Conservation (phyloP, 1,140 invertebrate genomes). For the Drosophila asahinai region DNA sequence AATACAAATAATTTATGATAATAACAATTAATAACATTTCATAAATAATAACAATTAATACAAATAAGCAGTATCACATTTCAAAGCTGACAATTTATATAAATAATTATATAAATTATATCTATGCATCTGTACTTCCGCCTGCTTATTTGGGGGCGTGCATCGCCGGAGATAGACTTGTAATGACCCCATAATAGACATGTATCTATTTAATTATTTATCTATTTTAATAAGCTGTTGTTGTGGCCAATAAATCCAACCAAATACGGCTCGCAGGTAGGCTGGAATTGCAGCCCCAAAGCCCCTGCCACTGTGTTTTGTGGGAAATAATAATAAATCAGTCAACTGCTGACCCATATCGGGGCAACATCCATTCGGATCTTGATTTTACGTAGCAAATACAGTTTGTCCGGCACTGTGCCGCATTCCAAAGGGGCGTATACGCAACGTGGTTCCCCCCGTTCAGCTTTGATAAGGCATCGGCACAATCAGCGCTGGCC, state of each 20-base stretch:
- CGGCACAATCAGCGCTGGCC: constrained; percentile 19
- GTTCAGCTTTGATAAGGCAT: constrained; percentile 5
- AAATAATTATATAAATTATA: too few relatives aligned
- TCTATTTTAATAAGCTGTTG: not conserved
- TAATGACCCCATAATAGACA: not conserved
- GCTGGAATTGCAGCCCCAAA: constrained; percentile 8
- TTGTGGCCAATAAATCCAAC: not conserved
- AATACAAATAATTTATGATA: too few relatives aligned
- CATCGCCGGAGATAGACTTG: not conserved
- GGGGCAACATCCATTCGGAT: not conserved
- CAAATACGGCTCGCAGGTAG: not conserved
- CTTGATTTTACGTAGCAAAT: constrained; percentile 15
- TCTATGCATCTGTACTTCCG: not conserved
- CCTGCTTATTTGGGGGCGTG: constrained; percentile 1
- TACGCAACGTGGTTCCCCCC: constrained; percentile 17
- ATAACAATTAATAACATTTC: too few relatives aligned
- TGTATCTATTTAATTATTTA: not conserved
- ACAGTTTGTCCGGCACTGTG: constrained; percentile 40
- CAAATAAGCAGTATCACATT: not conserved
- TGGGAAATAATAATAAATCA: constrained; percentile 27
- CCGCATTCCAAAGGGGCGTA: constrained; percentile 41
- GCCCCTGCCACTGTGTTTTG: not conserved
- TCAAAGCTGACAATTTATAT: not conserved
- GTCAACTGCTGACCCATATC: constrained; percentile 26
- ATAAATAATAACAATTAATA: not conserved